Conservation (phyloP, 1,140 invertebrate species). For the Dreissena polymorpha region DNA sequence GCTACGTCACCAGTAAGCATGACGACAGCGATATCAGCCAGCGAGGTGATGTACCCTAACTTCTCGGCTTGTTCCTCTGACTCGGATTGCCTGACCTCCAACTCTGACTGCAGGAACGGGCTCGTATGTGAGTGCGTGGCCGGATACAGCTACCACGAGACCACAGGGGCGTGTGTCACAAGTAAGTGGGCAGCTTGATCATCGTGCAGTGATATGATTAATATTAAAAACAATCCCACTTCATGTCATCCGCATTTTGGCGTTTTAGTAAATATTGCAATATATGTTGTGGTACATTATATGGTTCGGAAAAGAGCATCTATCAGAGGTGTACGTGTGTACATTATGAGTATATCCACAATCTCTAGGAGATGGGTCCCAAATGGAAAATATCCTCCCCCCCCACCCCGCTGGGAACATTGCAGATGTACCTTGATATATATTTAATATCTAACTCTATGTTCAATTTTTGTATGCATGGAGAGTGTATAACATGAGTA, state of each 20-base stretch:
- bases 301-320: not conserved
- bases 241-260: too few relatives aligned
- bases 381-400: too few relatives aligned
- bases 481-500: too few relatives aligned
- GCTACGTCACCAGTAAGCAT: not conserved
- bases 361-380: too few relatives aligned
- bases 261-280: not conserved
- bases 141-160: slow-evolving; percentile 25
- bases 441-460: too few relatives aligned
- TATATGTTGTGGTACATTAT: too few relatives aligned
- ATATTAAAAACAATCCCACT: not conserved
- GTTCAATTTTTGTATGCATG: too few relatives aligned
- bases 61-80: not conserved
- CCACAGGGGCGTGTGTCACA: slow-evolving; percentile 26
- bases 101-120: slow-evolving; percentile 30
- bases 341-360: too few relatives aligned
- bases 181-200: not conserved
- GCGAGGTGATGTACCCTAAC: slow-evolving; percentile 19
- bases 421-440: too few relatives aligned
- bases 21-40: not conserved
- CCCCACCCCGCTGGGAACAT: too few relatives aligned
- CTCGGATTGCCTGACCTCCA: not conserved
- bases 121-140: slow-evolving; percentile 45
- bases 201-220: not conserved
- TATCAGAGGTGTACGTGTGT: too few relatives aligned